phyloP scores from a whole-genome alignment of 2,797 vertebrate species.

The Gobio occitaniae region DNA sequence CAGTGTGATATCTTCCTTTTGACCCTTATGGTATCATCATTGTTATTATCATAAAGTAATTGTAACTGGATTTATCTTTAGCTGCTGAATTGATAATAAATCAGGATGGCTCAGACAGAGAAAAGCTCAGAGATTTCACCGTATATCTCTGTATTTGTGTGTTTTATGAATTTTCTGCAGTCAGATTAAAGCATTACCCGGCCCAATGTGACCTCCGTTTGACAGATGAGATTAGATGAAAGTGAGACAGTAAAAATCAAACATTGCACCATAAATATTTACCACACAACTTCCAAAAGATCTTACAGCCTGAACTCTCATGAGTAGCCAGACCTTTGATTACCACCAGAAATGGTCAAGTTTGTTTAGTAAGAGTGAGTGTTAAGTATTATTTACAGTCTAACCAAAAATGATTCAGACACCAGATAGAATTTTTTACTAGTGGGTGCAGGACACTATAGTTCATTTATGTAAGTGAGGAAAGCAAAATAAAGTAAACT shows the following conservation, averaged over 20 bases:
- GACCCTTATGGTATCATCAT: background rate
- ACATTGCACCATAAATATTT: background rate
- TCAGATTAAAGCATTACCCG: background rate
- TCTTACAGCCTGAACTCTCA: background rate
- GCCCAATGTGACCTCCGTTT: background rate
- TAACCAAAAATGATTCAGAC: too few species aligned
- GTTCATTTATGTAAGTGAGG: too few species aligned
- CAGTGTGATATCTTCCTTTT: background rate
- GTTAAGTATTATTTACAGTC: background rate
- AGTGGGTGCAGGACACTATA: too few species aligned
- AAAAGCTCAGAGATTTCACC: background rate
- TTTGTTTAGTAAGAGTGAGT: background rate
- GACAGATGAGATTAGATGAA: background rate
- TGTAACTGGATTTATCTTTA: background rate
- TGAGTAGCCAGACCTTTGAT: background rate
- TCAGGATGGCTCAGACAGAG: background rate
- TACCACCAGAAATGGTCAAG: background rate
- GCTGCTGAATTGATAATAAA: background rate
- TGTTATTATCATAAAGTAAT: background rate
- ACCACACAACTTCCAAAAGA: background rate
- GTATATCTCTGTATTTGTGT: background rate
- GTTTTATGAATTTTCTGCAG: background rate
- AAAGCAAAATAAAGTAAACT: too few species aligned
- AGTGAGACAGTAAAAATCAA: background rate
- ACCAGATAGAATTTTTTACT: too few species aligned